These are phyloP conservation scores for Acipenser oxyrinchus DNA, from an alignment of 2,797 vertebrate species.

Conservation along the genomic window DNA sequence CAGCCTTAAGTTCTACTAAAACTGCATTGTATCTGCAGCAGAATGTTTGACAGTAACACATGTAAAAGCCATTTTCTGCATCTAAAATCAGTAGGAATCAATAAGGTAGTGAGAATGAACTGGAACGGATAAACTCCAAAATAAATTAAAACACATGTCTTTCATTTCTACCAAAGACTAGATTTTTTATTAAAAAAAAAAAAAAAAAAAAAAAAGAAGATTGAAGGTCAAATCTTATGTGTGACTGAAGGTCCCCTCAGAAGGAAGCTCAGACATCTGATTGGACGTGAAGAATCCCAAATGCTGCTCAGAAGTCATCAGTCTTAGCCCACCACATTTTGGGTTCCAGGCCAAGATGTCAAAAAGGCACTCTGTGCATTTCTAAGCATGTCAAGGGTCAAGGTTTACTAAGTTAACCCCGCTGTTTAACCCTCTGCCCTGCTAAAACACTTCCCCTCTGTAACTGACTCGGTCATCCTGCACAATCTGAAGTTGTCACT, in stretches of 20 bases:
- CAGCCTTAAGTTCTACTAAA: neutral
- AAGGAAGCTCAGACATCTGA: constrained; percentile 28
- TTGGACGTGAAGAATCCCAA: constrained; percentile 32
- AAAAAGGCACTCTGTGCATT: no score
- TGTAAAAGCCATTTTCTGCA: neutral
- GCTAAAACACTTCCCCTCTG: no score
- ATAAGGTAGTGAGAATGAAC: constrained; percentile 11
- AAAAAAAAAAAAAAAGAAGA: no score
- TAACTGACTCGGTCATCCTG: no score
- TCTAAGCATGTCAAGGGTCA: no score
- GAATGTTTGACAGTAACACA: neutral
- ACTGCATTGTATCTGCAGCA: neutral
- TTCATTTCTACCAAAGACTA: constrained; percentile 15
- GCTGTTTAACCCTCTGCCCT: no score
- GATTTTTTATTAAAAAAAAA: neutral
- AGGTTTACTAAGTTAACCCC: no score
- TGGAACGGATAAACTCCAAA: neutral
- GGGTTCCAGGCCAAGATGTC: no score
- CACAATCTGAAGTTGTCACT: no score
- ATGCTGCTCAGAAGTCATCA: constrained; percentile 55
- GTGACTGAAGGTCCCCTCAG: constrained; percentile 27
- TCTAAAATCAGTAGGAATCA: neutral
- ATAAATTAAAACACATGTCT: neutral
- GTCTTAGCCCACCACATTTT: constrained; percentile 57
- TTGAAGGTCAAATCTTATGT: constrained; percentile 24